Evolutionary conservation across 2,113 vertebrate species (phyloP).

Genomic region (Peromyscus polionotus): DNA sequence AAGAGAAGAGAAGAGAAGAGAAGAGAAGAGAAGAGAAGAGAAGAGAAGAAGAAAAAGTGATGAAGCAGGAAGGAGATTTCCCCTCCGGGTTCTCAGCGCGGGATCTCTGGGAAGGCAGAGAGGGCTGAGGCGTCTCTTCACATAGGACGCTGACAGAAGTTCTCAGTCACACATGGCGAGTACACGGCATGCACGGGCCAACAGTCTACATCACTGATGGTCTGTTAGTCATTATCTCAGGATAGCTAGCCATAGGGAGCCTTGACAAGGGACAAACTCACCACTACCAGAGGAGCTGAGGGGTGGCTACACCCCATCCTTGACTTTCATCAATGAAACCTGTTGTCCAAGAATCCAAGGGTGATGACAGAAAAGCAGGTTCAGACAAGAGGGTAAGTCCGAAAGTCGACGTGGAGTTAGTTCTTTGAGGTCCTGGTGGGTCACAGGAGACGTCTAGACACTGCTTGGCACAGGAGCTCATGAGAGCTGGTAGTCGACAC

Average conservation of each 20-base stretch:
- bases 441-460: neutral
- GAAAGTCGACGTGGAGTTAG: neutral
- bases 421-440: neutral
- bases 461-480: too few species aligned
- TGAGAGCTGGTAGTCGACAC: too few species aligned
- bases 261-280: neutral
- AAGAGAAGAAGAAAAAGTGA: neutral
- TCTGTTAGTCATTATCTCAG: neutral
- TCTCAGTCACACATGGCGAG: fast-evolving
- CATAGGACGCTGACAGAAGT: neutral
- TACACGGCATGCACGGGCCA: neutral
- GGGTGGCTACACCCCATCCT: neutral
- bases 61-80: neutral
- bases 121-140: neutral
- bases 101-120: neutral
- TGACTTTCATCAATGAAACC: neutral
- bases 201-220: too few species aligned
- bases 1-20: neutral
- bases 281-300: neutral
- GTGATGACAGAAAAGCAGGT: neutral
- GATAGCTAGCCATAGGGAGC: neutral
- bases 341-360: neutral
- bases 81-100: too few species aligned
- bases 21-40: neutral
- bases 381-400: neutral